A percentile compares a stretch with the other conserved stretches of the same genome.
These are phyloP conservation scores for Listronotus oregonensis DNA, from an alignment of 1,140 invertebrate genomes.

Conservation along the genomic window DNA sequence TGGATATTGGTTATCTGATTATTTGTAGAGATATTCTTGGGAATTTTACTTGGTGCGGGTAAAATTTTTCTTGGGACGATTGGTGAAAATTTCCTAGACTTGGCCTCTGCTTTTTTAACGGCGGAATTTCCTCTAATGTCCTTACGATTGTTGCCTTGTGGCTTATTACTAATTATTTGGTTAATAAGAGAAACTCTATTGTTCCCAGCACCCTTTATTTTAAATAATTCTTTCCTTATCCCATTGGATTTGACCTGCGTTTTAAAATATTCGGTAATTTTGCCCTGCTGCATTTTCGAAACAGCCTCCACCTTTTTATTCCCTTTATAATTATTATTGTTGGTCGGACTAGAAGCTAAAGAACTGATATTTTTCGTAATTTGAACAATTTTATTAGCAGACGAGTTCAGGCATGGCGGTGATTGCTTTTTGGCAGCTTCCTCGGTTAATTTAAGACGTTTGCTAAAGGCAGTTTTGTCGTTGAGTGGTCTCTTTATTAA, in stretches of 20 bases:
- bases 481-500: slow-evolving; percentile 44
- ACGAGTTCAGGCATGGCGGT: slow-evolving; percentile 38
- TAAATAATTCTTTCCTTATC: slow-evolving; percentile 35
- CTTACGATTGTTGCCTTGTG: slow-evolving; percentile 2
- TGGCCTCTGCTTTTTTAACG: slow-evolving; percentile 16
- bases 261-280: slow-evolving; percentile 83
- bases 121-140: slow-evolving; percentile 14
- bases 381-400: slow-evolving; percentile 18
- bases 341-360: slow-evolving; percentile 27
- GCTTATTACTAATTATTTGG: slow-evolving; percentile 17
- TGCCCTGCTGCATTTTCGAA: slow-evolving; percentile 59
- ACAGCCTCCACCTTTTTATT: slow-evolving; percentile 55
- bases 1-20: slow-evolving; percentile 37
- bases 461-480: slow-evolving; percentile 44
- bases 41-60: slow-evolving; percentile 52
- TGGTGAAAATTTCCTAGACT: slow-evolving; percentile 26
- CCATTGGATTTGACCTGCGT: slow-evolving; percentile 74
- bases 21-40: slow-evolving; percentile 36
- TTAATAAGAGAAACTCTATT: slow-evolving; percentile 15
- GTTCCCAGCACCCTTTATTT: slow-evolving; percentile 36
- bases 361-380: slow-evolving; percentile 7
- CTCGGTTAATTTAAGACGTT: slow-evolving; percentile 38
- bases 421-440: slow-evolving; percentile 36
- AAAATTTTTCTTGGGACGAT: slow-evolving; percentile 53
- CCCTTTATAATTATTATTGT: slow-evolving; percentile 34